phyloP scores from a whole-genome alignment of 2,113 vertebrate genomes.

The Sebastes schlegelii region DNA sequence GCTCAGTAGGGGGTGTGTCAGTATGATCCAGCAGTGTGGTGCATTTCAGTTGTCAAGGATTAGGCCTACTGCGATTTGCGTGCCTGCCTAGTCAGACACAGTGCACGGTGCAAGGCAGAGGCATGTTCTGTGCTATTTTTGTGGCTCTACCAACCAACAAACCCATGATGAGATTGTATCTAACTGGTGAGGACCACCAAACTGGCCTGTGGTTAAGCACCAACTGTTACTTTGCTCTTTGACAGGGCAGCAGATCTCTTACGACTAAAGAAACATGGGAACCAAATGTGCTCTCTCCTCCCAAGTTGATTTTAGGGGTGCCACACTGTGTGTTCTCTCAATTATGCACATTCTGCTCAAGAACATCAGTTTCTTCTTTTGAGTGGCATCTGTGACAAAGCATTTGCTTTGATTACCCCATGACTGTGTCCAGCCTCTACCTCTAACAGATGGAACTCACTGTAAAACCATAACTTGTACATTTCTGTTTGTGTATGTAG shows the following conservation, averaged over 20 bases:
- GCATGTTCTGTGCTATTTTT: constrained; percentile 14
- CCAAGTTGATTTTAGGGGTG: not conserved
- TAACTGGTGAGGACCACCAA: not conserved
- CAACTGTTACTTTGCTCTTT: not conserved
- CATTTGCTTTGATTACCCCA: not conserved
- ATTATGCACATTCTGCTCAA: not conserved
- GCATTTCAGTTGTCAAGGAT: constrained; percentile 44
- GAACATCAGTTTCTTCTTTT: not conserved
- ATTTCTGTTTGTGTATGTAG: not conserved
- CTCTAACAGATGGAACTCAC: not conserved
- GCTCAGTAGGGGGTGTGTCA: constrained; percentile 29
- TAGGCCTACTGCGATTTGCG: constrained; percentile 37
- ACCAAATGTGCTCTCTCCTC: not conserved
- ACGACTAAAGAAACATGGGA: not conserved
- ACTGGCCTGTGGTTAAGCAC: not conserved
- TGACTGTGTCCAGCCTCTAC: not conserved
- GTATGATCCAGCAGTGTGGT: constrained; percentile 36
- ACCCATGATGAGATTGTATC: not conserved
- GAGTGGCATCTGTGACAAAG: not conserved
- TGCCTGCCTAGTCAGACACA: constrained; percentile 24
- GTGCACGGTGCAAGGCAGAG: constrained; percentile 3
- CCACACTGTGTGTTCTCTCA: not conserved
- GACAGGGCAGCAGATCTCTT: not conserved
- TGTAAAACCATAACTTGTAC: not conserved
- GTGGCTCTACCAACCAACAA: not conserved